phyloP scores from a whole-genome alignment of 2,888 invertebrate species.

The Cryptocephalus moraei region DNA sequence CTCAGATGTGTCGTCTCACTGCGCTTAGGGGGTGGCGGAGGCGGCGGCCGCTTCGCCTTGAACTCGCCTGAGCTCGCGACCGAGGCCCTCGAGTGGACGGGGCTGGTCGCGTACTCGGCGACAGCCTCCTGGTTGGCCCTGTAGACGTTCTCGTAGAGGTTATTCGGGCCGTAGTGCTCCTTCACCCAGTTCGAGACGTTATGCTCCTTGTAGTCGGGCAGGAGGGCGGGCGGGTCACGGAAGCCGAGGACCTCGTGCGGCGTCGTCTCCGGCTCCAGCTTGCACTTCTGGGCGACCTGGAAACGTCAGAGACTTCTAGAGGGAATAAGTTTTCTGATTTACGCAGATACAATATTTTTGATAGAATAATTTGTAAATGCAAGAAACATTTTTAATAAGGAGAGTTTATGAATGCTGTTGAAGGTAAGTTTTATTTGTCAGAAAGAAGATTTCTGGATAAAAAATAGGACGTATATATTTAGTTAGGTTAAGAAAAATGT shows the following conservation, averaged over 20 bases:
- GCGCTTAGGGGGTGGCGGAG: slow-evolving; percentile 83
- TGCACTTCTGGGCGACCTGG: slow-evolving; percentile 86
- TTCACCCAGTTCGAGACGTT: slow-evolving; percentile 86
- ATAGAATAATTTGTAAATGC: no score
- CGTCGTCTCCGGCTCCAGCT: slow-evolving; percentile 75
- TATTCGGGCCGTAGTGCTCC: slow-evolving; percentile 70
- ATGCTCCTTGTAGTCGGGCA: slow-evolving; percentile 66
- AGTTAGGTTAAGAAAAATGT: no score
- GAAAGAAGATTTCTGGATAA: no score
- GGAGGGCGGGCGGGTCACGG: slow-evolving; percentile 62
- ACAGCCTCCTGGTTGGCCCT: slow-evolving; percentile 36
- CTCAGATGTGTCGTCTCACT: slow-evolving; percentile 80
- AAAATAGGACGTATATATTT: no score
- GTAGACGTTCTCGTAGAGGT: slow-evolving; percentile 70
- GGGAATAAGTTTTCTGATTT: no score
- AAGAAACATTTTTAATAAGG: no score
- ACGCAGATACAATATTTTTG: no score
- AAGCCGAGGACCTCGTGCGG: slow-evolving; percentile 88
- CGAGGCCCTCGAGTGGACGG: slow-evolving; percentile 23
- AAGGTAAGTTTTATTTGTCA: no score
- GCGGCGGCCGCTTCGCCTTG: slow-evolving; percentile 60
- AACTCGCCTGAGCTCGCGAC: slow-evolving; percentile 7
- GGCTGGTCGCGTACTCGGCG: slow-evolving; percentile 40
- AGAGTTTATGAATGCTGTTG: no score
- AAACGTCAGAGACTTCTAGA: not conserved